These are phyloP conservation scores for Cecropterus lyciades DNA, from an alignment of 1,140 invertebrate species.

Conservation along the genomic window DNA sequence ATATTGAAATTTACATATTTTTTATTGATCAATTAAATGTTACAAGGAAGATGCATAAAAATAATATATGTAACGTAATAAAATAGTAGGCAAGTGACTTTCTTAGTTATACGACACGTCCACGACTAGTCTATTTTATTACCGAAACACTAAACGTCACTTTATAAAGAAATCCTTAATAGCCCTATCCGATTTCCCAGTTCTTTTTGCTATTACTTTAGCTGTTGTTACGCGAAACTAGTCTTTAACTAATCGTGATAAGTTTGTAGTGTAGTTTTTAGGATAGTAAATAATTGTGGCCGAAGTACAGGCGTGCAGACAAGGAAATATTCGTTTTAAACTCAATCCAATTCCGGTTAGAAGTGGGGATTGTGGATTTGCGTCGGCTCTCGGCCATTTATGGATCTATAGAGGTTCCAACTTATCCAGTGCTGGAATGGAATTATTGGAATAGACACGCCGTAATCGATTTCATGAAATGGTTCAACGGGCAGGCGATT, in stretches of 20 bases:
- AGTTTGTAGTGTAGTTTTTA: neutral
- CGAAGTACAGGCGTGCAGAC: slow-evolving; percentile 26
- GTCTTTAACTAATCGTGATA: slow-evolving; percentile 4
- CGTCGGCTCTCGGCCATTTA: slow-evolving; percentile 21
- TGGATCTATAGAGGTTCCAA: slow-evolving; percentile 24
- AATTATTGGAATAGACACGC: slow-evolving; percentile 28
- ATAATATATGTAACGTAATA: too few species aligned
- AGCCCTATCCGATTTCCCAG: slow-evolving; percentile 30
- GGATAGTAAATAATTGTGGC: neutral
- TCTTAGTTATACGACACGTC: neutral
- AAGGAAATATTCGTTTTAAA: slow-evolving; percentile 36
- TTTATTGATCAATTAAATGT: too few species aligned
- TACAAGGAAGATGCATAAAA: too few species aligned
- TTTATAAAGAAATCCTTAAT: slow-evolving; percentile 27
- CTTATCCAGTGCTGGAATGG: slow-evolving; percentile 25
- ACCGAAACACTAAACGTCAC: slow-evolving; percentile 20
- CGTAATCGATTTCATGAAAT: slow-evolving; percentile 27
- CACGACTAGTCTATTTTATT: neutral
- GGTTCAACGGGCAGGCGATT: neutral
- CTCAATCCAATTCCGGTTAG: slow-evolving; percentile 37
- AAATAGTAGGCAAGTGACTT: too few species aligned
- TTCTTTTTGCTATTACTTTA: neutral
- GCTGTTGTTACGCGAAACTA: neutral
- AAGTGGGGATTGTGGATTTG: slow-evolving; percentile 35
- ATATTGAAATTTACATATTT: too few species aligned